A percentile compares a stretch with the other conserved stretches of the same genome.
Evolutionary conservation across 2,888 invertebrate genomes (phyloP).

Genomic region (Troides helena): DNA sequence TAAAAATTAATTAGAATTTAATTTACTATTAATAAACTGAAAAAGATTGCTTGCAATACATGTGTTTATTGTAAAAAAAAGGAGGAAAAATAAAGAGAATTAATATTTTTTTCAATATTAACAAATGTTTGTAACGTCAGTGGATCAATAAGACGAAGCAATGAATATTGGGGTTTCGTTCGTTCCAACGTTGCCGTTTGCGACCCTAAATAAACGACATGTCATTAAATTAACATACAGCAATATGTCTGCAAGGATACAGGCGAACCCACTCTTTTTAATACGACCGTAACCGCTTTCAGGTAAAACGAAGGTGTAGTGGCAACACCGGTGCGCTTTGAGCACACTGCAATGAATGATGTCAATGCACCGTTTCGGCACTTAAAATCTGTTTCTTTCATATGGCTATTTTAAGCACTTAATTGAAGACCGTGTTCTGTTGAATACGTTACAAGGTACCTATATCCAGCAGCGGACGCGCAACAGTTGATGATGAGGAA

Average conservation of each 20-base stretch:
- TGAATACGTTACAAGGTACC: neutral
- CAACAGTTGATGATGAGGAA: neutral
- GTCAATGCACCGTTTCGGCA: slow-evolving; percentile 19
- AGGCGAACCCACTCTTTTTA: slow-evolving; percentile 49
- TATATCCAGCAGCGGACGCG: neutral
- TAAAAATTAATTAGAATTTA: no score
- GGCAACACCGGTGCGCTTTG: slow-evolving; percentile 35
- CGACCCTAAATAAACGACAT: slow-evolving; percentile 57
- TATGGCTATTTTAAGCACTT: neutral
- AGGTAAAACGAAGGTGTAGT: slow-evolving; percentile 50
- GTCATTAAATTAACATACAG: slow-evolving; percentile 65
- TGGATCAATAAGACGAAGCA: slow-evolving; percentile 37
- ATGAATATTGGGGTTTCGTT: slow-evolving; percentile 43
- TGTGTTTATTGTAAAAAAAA: no score
- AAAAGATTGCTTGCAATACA: no score
- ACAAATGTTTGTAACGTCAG: slow-evolving; percentile 9
- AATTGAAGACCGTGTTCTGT: neutral
- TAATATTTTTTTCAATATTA: neutral
- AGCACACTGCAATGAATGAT: slow-evolving; percentile 16
- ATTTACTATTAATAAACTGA: no score
- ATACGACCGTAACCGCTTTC: slow-evolving; percentile 52
- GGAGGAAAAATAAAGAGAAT: no score
- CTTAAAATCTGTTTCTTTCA: slow-evolving; percentile 6
- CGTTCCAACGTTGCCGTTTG: slow-evolving; percentile 45
- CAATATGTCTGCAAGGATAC: slow-evolving; percentile 58